Evolutionary conservation across 2,888 invertebrate genomes (phyloP).

Genomic region (Orthonevra nobilis): DNA sequence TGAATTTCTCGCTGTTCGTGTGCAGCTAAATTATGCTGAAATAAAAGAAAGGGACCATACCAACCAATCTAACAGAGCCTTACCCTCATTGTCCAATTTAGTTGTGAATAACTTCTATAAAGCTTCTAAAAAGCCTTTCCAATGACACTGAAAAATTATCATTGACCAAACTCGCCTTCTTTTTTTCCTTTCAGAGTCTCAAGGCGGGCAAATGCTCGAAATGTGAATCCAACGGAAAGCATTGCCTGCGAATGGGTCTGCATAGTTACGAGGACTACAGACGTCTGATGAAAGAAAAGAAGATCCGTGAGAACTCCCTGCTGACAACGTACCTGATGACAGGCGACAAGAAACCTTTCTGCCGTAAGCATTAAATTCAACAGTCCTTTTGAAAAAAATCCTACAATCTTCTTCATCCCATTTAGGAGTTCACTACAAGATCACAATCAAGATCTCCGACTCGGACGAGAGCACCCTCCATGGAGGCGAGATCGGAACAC

Average conservation of each 20-base stretch:
- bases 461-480: slow-evolving; percentile 86
- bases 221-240: slow-evolving; percentile 84
- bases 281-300: slow-evolving; percentile 79
- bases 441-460: slow-evolving; percentile 87
- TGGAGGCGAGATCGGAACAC: slow-evolving; percentile 89
- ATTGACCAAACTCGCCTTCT: too few relatives aligned
- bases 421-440: slow-evolving; percentile 89
- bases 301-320: slow-evolving; percentile 81
- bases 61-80: too few relatives aligned
- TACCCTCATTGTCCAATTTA: too few relatives aligned
- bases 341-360: slow-evolving; percentile 86
- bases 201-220: slow-evolving; percentile 86
- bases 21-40: too few relatives aligned
- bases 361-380: slow-evolving; percentile 83
- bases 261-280: slow-evolving; percentile 83
- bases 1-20: too few relatives aligned
- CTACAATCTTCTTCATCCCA: slow-evolving; percentile 66
- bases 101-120: too few relatives aligned
- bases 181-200: slow-evolving; percentile 82
- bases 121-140: too few relatives aligned
- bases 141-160: too few relatives aligned
- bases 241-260: slow-evolving; percentile 86
- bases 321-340: slow-evolving; percentile 88
- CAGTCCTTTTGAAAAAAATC: background rate
- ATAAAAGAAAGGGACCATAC: too few relatives aligned